A percentile compares a stretch with the other conserved stretches of the same genome.
Evolutionary conservation across 2,888 invertebrate genomes (phyloP).

Genomic region (Bugulina stolonifera): DNA sequence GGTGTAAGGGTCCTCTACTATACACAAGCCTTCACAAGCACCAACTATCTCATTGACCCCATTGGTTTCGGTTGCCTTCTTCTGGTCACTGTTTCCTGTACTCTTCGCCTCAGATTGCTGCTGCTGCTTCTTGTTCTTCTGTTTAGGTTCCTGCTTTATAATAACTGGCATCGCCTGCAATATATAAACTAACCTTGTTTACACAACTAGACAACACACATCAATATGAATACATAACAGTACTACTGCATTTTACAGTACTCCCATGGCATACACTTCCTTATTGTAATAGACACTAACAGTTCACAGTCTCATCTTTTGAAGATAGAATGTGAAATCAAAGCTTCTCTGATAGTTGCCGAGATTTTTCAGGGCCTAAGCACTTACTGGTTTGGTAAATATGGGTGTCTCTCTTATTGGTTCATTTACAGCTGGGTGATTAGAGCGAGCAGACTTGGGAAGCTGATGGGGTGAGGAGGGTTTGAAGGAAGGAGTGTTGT

Average conservation of each 20-base stretch:
- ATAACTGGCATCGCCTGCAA: slow-evolving; percentile 5
- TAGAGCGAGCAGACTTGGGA: slow-evolving; percentile 24
- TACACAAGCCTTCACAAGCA: not conserved
- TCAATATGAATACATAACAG: too few species aligned
- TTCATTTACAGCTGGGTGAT: not conserved
- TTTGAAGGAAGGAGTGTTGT: not conserved
- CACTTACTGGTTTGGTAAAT: slow-evolving; percentile 7
- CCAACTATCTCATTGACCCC: not conserved
- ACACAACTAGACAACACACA: too few species aligned
- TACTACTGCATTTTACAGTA: too few species aligned
- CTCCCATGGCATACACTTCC: too few species aligned
- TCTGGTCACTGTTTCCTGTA: not conserved
- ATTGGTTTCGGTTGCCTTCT: not conserved
- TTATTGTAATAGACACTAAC: too few species aligned
- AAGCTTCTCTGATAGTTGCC: too few species aligned
- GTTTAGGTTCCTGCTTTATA: slow-evolving; percentile 15
- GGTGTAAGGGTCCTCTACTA: not conserved
- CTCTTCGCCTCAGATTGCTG: not conserved
- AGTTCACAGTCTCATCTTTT: too few species aligned
- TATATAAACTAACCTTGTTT: too few species aligned
- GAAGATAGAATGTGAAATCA: too few species aligned
- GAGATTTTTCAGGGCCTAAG: too few species aligned
- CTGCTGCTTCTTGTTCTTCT: not conserved
- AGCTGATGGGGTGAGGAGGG: slow-evolving; percentile 9
- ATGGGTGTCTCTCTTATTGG: not conserved